These are phyloP conservation scores for Passer domesticus DNA, from an alignment of 2,113 vertebrate species.

Conservation along the genomic window DNA sequence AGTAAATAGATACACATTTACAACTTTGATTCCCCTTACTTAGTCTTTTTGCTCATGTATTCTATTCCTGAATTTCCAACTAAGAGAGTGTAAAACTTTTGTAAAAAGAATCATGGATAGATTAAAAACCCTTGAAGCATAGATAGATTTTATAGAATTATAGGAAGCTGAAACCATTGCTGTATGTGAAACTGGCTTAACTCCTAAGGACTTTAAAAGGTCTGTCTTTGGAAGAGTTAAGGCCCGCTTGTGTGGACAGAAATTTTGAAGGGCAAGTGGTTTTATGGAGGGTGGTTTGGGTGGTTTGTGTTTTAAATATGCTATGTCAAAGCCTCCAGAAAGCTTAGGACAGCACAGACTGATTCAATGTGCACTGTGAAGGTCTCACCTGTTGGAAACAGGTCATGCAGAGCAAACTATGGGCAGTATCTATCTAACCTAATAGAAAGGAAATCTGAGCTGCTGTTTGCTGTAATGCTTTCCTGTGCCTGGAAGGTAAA, in stretches of 20 bases:
- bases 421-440: neutral
- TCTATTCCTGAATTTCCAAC: neutral
- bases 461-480: neutral
- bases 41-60: neutral
- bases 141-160: neutral
- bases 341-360: neutral
- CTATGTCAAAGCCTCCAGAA: neutral
- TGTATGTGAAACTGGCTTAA: neutral
- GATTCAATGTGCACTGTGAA: accelerated
- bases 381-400: neutral
- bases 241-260: neutral
- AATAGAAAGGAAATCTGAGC: neutral
- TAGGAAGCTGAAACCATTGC: neutral
- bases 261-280: neutral
- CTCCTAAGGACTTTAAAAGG: neutral
- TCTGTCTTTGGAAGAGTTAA: neutral
- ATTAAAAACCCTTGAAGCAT: neutral
- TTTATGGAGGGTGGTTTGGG: neutral
- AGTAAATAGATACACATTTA: neutral
- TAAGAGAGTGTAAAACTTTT: neutral
- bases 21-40: neutral
- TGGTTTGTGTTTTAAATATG: neutral
- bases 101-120: neutral
- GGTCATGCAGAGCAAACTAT: neutral
- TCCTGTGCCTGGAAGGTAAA: neutral